phyloP scores from a whole-genome alignment of 2,113 vertebrate genomes.

The Girardinichthys multiradiatus region DNA sequence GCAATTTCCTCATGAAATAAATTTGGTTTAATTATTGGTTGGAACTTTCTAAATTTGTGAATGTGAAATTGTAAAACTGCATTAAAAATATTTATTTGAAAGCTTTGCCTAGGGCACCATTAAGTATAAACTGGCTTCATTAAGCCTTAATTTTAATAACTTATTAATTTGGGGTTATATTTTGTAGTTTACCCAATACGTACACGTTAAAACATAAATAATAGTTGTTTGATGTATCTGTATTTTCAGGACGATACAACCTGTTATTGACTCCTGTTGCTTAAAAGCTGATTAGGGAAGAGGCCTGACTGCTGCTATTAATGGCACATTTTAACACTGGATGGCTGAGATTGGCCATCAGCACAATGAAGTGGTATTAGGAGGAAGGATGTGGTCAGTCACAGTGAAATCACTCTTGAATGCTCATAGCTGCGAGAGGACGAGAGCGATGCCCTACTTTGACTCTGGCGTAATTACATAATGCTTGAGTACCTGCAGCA shows the following conservation, averaged over 20 bases:
- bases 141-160: background rate
- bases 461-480: conserved; percentile 71
- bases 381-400: conserved; percentile 52
- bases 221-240: background rate
- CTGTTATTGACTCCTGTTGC: conserved; percentile 4
- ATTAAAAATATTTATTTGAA: background rate
- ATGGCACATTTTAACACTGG: conserved; percentile 1
- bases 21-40: background rate
- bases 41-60: background rate
- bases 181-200: background rate
- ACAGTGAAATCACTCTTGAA: conserved; percentile 51
- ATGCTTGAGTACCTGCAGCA: conserved; percentile 74
- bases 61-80: background rate
- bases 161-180: background rate
- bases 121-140: background rate
- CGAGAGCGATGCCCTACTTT: conserved; percentile 68
- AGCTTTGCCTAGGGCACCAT: background rate
- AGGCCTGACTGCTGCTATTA: conserved; percentile 3
- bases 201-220: background rate
- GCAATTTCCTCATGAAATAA: background rate
- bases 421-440: conserved; percentile 56
- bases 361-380: conserved; percentile 43
- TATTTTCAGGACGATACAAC: background rate
- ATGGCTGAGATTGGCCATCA: conserved; percentile 34
- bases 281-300: conserved; percentile 18